Conservation (phyloP, 2,797 vertebrate genomes). For the Tenualosa ilisha region DNA sequence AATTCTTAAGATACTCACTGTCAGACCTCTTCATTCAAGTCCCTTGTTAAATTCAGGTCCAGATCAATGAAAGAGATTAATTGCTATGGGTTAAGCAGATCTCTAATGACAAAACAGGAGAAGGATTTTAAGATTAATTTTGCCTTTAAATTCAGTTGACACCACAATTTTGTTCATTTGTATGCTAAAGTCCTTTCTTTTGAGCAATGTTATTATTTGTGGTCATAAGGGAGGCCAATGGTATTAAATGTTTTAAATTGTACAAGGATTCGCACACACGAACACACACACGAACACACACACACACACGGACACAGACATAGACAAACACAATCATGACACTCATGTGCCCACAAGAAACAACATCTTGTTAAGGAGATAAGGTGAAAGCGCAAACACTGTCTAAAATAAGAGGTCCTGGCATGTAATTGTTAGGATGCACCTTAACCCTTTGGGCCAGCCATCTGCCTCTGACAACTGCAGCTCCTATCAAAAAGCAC, state of each 20-base stretch:
- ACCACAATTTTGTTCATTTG: conserved; percentile 21
- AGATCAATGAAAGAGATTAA: conserved; percentile 37
- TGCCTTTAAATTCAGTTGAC: conserved; percentile 34
- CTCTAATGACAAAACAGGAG: conserved; percentile 41
- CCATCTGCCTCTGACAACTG: neutral
- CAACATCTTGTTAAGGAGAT: conserved; percentile 53
- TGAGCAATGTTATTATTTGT: neutral
- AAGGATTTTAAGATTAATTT: conserved; percentile 42
- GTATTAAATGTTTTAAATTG: neutral
- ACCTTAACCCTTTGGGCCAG: conserved; percentile 58
- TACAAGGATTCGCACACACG: neutral
- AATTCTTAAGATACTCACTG: conserved; percentile 26
- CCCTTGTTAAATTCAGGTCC: neutral
- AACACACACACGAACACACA: neutral
- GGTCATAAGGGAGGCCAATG: neutral
- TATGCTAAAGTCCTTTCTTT: conserved; percentile 1
- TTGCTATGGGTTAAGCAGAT: conserved; percentile 37
- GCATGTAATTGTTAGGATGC: conserved; percentile 52
- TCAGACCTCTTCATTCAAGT: conserved; percentile 38
- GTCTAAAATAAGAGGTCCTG: conserved; percentile 58
- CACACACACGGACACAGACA: neutral
- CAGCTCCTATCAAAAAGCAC: neutral
- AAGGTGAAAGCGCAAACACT: conserved; percentile 53
- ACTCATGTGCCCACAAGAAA: neutral
- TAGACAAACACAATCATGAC: neutral